Conservation (phyloP, 2,113 vertebrate species). For the Erythrolamprus reginae region DNA sequence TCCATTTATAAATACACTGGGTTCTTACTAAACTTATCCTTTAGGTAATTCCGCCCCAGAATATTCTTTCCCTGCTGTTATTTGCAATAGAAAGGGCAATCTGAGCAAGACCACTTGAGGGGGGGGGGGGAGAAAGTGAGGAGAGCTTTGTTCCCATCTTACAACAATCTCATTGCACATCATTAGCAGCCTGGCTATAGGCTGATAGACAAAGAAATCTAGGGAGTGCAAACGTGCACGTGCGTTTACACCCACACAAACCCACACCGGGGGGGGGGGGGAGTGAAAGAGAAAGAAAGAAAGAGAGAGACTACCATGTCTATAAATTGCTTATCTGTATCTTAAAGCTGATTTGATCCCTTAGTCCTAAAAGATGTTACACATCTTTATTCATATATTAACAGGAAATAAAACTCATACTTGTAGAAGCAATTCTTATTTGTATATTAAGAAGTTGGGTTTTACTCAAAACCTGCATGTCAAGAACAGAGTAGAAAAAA, state of each 20-base stretch:
- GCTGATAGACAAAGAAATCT: background rate
- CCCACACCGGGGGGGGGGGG: background rate
- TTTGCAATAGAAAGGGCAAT: background rate
- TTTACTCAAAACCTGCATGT: background rate
- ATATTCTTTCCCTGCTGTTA: background rate
- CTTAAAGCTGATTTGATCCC: background rate
- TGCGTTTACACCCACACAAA: rapidly evolving
- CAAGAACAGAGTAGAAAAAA: background rate
- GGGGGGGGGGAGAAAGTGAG: background rate
- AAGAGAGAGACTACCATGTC: background rate
- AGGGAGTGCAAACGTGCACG: background rate
- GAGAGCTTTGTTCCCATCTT: background rate
- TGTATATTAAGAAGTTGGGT: background rate
- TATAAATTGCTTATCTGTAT: background rate
- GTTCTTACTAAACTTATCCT: background rate
- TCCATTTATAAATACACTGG: background rate
- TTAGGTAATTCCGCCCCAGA: background rate
- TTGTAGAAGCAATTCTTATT: background rate
- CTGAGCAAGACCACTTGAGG: background rate
- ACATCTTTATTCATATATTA: background rate
- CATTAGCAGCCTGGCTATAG: background rate
- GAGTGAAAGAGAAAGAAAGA: no score
- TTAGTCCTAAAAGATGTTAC: background rate
- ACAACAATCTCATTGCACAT: background rate
- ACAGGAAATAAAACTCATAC: background rate